These are phyloP conservation scores for Silurus lanzhouensis DNA, from an alignment of 2,797 vertebrate genomes.

Conservation along the genomic window DNA sequence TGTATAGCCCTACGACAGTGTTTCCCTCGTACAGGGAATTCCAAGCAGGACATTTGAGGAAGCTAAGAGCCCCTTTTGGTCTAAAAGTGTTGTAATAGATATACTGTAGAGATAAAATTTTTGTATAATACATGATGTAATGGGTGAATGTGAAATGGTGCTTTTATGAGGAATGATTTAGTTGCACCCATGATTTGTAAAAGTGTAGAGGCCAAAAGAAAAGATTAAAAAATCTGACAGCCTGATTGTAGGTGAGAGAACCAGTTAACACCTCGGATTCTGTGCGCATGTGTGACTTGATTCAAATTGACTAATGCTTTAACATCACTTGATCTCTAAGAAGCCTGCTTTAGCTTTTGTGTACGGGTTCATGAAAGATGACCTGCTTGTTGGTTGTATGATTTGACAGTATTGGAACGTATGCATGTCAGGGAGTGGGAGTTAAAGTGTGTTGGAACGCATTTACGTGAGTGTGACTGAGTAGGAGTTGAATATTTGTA, in stretches of 20 bases:
- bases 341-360: not conserved
- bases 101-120: not conserved
- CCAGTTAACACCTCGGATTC: not conserved
- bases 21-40: not conserved
- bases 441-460: slow-evolving; percentile 27
- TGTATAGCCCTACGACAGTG: not conserved
- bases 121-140: not conserved
- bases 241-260: slow-evolving; percentile 5
- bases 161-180: not conserved
- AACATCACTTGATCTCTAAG: not conserved
- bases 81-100: not conserved
- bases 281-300: slow-evolving; percentile 44
- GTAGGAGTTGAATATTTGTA: slow-evolving; percentile 6
- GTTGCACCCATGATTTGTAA: not conserved
- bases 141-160: not conserved
- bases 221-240: not conserved
- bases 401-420: slow-evolving; percentile 22
- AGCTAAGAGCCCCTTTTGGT: not conserved
- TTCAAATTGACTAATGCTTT: not conserved
- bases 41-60: slow-evolving; percentile 2
- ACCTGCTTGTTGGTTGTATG: slow-evolving; percentile 17
- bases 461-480: slow-evolving; percentile 26
- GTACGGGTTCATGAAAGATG: slow-evolving; percentile 7
- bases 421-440: slow-evolving; percentile 23
- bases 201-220: not conserved